Conservation (phyloP, 2,113 vertebrate genomes). For the Microcebus murinus region DNA sequence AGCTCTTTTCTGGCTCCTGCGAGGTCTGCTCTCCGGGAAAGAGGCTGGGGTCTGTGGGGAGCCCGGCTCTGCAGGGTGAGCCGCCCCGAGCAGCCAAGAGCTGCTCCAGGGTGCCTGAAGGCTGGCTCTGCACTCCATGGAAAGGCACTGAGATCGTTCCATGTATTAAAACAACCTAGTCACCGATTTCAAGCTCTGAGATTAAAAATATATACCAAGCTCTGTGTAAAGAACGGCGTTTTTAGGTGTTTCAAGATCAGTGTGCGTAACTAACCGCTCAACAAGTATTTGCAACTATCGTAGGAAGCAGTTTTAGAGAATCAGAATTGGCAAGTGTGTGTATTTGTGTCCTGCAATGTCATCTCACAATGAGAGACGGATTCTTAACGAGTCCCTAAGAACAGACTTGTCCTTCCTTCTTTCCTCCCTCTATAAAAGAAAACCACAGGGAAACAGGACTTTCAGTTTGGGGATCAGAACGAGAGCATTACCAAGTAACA, state of each 20-base stretch:
- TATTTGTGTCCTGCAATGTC: neutral
- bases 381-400: slow-evolving; percentile 19
- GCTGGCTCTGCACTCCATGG: neutral
- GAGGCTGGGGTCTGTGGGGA: slow-evolving; percentile 29
- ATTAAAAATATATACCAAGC: neutral
- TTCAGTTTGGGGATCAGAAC: neutral
- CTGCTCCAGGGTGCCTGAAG: neutral
- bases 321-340: neutral
- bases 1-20: slow-evolving; percentile 62
- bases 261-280: neutral
- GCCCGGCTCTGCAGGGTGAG: slow-evolving; percentile 5
- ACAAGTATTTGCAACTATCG: neutral
- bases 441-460: neutral
- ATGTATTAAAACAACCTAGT: neutral
- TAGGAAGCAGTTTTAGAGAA: slow-evolving; percentile 25
- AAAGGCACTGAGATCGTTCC: neutral
- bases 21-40: slow-evolving; percentile 55
- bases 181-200: neutral
- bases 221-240: neutral
- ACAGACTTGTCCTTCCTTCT: neutral
- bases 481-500: neutral
- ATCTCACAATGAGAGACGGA: neutral
- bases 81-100: neutral
- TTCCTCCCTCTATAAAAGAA: neutral
- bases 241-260: neutral